Percentiles rank a stretch among this genome's conserved stretches.
Evolutionary conservation across 2,888 invertebrate genomes (phyloP).

Genomic region (Taphrorychus bicolor): DNA sequence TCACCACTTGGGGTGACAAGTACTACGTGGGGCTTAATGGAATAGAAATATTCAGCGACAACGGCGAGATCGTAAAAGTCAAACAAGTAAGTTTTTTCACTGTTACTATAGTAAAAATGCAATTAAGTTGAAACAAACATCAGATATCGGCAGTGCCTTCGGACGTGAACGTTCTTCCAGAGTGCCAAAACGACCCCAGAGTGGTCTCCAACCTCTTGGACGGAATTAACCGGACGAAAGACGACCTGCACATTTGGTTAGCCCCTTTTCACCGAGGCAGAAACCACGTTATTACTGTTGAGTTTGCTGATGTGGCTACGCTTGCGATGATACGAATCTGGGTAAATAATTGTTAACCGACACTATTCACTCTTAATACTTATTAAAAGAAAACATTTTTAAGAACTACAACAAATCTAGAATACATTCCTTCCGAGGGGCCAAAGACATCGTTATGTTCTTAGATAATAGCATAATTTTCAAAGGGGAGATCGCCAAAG

Average conservation of each 20-base stretch:
- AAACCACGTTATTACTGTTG: conserved; percentile 68
- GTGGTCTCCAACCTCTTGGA: conserved; percentile 72
- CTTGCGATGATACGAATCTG: conserved; percentile 56
- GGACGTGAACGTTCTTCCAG: conserved; percentile 71
- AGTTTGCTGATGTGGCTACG: conserved; percentile 60
- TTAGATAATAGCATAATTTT: conserved; percentile 76
- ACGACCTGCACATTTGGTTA: conserved; percentile 81
- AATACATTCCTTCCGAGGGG: conserved; percentile 82
- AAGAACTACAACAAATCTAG: conserved; percentile 91
- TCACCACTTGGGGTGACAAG: conserved; percentile 81
- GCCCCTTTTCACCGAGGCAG: conserved; percentile 68
- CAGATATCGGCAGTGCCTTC: conserved; percentile 65
- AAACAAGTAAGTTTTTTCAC: conserved; percentile 68
- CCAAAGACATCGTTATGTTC: conserved; percentile 72
- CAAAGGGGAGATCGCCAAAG: conserved; percentile 81
- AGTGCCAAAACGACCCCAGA: conserved; percentile 69
- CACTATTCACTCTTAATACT: too few species aligned
- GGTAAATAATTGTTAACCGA: too few species aligned
- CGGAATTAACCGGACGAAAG: conserved; percentile 75
- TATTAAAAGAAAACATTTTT: neutral
- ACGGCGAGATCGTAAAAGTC: conserved; percentile 67
- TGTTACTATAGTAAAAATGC: neutral
- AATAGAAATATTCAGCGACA: conserved; percentile 73
- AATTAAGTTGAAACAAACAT: conserved; percentile 8
- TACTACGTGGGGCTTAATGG: conserved; percentile 82